Conservation (phyloP, 1,140 invertebrate genomes). For the Dufourea novaeangliae region DNA sequence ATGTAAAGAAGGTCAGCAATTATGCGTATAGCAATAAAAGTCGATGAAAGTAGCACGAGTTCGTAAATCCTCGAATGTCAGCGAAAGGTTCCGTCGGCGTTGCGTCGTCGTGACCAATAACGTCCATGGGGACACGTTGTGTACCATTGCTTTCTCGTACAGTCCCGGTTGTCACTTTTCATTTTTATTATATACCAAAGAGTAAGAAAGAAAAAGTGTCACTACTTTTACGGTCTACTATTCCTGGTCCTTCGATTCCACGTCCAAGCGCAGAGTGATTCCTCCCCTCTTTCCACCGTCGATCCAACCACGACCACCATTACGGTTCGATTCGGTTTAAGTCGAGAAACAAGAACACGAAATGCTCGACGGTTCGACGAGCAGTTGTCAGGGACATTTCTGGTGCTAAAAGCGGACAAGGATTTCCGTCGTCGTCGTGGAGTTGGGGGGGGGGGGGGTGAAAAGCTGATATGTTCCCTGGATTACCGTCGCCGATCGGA, state of each 20-base stretch:
- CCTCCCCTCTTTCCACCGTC: background rate
- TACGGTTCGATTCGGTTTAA: constrained; percentile 17
- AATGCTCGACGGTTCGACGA: constrained; percentile 19
- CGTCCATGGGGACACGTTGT: background rate
- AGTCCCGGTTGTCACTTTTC: background rate
- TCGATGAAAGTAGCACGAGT: background rate
- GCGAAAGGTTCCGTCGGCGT: background rate
- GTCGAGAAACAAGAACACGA: constrained; percentile 22
- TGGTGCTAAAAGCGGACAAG: constrained; percentile 33
- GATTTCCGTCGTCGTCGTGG: constrained; percentile 42
- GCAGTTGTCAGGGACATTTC: constrained; percentile 5
- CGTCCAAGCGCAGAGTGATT: background rate
- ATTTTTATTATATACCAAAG: constrained; percentile 8
- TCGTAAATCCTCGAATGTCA: background rate
- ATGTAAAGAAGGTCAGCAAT: no score
- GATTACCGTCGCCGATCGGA: constrained; percentile 27
- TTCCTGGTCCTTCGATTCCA: background rate
- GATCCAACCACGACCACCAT: constrained; percentile 1
- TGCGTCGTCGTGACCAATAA: background rate
- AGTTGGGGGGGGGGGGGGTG: no score
- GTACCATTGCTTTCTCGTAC: background rate
- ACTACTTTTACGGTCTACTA: background rate
- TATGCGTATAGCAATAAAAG: background rate
- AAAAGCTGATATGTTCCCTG: constrained; percentile 40
- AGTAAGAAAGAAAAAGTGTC: background rate